These are phyloP conservation scores for Panthera tigris DNA, from an alignment of 2,113 vertebrate species.

Conservation along the genomic window DNA sequence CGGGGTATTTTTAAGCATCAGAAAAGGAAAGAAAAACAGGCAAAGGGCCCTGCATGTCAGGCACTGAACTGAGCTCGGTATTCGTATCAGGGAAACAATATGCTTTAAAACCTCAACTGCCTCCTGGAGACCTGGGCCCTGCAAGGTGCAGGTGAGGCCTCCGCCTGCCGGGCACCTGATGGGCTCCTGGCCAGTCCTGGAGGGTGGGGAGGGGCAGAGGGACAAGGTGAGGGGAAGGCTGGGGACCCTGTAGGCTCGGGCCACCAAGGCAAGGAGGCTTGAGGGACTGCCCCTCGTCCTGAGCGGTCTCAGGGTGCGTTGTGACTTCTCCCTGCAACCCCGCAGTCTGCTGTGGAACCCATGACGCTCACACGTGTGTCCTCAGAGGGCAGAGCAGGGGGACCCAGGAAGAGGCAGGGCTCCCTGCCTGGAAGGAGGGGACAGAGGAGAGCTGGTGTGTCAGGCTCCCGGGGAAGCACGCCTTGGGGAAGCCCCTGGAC, in stretches of 20 bases:
- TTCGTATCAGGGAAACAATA: not conserved
- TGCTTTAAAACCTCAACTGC: not conserved
- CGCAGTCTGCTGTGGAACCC: not conserved
- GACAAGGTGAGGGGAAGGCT: not conserved
- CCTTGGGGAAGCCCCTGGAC: not conserved
- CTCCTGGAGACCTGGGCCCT: not conserved
- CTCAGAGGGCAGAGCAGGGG: not conserved
- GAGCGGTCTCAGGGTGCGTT: not conserved
- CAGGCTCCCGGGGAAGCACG: not conserved
- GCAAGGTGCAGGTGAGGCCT: not conserved
- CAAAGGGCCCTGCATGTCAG: not conserved
- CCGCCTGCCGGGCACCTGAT: not conserved
- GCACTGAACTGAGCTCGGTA: not conserved
- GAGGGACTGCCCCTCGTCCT: not conserved
- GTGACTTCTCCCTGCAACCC: not conserved
- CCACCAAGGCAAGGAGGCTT: not conserved
- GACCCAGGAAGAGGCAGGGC: not conserved
- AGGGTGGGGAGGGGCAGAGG: too few relatives aligned
- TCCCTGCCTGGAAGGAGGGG: not conserved
- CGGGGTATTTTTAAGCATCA: not conserved
- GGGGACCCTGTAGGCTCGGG: too few relatives aligned
- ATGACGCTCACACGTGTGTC: not conserved
- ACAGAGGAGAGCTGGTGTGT: not conserved
- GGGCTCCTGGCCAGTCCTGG: not conserved
- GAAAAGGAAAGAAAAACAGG: not conserved